Percentiles rank a stretch among this genome's conserved stretches.
Conservation (phyloP, 2,888 invertebrate species). For the Habroteleia sp. region DNA sequence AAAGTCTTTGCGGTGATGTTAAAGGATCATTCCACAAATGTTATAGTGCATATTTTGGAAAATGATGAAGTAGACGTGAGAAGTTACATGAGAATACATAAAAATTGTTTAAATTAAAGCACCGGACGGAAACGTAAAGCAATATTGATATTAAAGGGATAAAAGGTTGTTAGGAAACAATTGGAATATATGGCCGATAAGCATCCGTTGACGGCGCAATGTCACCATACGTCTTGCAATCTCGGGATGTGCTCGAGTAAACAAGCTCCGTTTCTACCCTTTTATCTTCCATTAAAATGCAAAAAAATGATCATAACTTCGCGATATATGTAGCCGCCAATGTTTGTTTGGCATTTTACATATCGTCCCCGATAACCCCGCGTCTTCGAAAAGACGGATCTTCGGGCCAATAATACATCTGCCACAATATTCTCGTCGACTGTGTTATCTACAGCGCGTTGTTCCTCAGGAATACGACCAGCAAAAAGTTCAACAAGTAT, state of each 20-base stretch:
- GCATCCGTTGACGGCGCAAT: conserved; percentile 34
- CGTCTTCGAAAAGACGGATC: conserved; percentile 42
- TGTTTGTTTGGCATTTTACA: conserved; percentile 38
- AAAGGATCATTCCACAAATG: too few relatives aligned
- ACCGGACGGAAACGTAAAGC: too few relatives aligned
- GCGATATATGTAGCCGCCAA: conserved; percentile 30
- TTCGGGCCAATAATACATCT: conserved; percentile 36
- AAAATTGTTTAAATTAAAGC: too few relatives aligned
- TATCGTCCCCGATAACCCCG: conserved; percentile 49
- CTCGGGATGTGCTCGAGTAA: conserved; percentile 47
- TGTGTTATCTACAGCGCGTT: conserved; percentile 18
- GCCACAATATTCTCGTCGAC: conserved; percentile 13
- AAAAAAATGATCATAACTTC: conserved; percentile 17
- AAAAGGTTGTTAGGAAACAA: conserved; percentile 25
- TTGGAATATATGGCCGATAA: conserved; percentile 25
- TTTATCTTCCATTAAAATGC: conserved; percentile 36
- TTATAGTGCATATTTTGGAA: too few relatives aligned
- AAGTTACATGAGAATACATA: too few relatives aligned
- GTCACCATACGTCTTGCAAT: conserved; percentile 44
- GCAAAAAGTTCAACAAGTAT: conserved; percentile 44
- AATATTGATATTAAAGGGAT: too few relatives aligned
- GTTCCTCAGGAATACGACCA: conserved; percentile 43
- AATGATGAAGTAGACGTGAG: too few relatives aligned
- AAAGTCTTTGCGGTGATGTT: too few relatives aligned
- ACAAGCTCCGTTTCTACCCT: conserved; percentile 41